Conservation (phyloP, 2,113 vertebrate genomes). For the Phrynocephalus versicolor region DNA sequence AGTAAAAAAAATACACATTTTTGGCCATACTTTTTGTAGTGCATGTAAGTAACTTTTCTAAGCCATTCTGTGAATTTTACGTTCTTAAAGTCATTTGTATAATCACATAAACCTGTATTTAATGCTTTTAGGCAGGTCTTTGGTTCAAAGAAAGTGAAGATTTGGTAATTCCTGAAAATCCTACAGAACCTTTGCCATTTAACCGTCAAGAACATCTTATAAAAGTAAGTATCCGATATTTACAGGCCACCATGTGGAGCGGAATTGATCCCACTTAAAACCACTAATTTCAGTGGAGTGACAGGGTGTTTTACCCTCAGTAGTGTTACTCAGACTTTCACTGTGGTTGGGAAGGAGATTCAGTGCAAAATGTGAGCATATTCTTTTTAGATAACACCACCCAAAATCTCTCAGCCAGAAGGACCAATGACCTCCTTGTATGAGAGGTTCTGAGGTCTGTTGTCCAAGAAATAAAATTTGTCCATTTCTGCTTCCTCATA, state of each 20-base stretch:
- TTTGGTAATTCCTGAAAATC: slow-evolving; percentile 69
- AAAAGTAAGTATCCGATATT: slow-evolving; percentile 75
- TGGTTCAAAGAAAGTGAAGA: slow-evolving; percentile 83
- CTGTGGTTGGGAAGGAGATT: background rate
- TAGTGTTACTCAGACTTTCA: no score
- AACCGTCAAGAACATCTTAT: slow-evolving; percentile 77
- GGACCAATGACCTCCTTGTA: no score
- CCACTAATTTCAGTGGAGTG: background rate
- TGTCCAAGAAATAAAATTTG: no score
- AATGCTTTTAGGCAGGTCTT: slow-evolving; percentile 77
- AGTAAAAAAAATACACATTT: background rate
- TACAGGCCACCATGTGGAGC: background rate
- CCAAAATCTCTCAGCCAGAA: no score
- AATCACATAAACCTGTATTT: background rate
- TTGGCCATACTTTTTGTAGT: background rate
- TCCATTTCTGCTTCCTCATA: no score
- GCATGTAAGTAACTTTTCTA: background rate
- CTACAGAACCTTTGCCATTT: slow-evolving; percentile 71
- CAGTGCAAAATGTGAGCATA: background rate
- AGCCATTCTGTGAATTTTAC: background rate
- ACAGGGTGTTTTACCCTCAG: background rate
- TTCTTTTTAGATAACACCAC: no score
- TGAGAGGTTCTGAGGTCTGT: no score
- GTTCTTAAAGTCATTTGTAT: background rate
- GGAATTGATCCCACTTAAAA: background rate